These are phyloP conservation scores for Hipparchia sbordonii DNA, from an alignment of 2,888 invertebrate species.

Conservation along the genomic window DNA sequence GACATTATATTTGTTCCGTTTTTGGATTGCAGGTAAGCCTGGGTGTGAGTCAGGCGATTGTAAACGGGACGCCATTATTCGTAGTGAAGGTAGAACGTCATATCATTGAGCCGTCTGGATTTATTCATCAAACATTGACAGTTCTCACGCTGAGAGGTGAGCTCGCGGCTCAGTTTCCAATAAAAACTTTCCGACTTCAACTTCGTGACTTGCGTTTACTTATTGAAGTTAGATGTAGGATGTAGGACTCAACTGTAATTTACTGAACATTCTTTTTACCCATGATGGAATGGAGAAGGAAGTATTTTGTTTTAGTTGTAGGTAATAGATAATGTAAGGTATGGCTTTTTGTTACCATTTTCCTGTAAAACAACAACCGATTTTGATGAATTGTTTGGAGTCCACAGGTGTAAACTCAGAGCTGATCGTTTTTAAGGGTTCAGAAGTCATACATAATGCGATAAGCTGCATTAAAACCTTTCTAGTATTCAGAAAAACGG, in stretches of 20 bases:
- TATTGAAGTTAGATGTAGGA: not conserved
- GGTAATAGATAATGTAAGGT: too few species aligned
- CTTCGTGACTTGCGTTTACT: slow-evolving; percentile 1
- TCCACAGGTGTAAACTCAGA: too few species aligned
- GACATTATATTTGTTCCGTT: not conserved
- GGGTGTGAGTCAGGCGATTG: slow-evolving; percentile 77
- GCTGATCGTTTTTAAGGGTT: too few species aligned
- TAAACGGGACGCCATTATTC: slow-evolving; percentile 77
- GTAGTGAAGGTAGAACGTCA: slow-evolving; percentile 84
- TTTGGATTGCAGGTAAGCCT: slow-evolving; percentile 65
- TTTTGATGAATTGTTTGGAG: too few species aligned
- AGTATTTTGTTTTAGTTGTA: too few species aligned
- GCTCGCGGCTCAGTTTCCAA: slow-evolving; percentile 4
- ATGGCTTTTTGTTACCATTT: too few species aligned
- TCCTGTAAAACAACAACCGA: too few species aligned
- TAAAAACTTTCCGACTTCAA: slow-evolving; percentile 21
- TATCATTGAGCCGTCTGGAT: slow-evolving; percentile 81
- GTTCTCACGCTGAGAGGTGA: slow-evolving; percentile 81
- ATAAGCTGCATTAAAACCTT: too few species aligned
- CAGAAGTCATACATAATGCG: too few species aligned
- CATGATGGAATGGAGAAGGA: too few species aligned
- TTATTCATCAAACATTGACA: slow-evolving; percentile 77
- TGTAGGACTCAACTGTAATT: not conserved
- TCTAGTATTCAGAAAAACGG: too few species aligned
- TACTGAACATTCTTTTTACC: not conserved